Base-by-base conservation (phyloP, 1,140 invertebrate species). In the Homarus americanus region DNA sequence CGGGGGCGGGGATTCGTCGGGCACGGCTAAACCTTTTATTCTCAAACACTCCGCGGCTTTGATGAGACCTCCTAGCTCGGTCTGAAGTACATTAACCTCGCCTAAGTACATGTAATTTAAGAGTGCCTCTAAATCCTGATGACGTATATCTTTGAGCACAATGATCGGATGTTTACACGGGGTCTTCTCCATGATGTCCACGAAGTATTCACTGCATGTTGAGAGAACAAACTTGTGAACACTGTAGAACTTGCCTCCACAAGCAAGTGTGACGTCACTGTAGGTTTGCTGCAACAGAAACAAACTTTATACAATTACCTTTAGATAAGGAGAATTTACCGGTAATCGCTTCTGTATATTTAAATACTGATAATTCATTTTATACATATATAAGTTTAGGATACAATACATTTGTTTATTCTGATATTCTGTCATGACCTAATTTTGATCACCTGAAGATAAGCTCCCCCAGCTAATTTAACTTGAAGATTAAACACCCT, bases 41-140 rank as follows among this genome's bases (percentile, higher is more conserved):
- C 66, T 75, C 17, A 90, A 73, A 36, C 80, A 90, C 40, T 90
- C 87, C 2, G 87, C 87, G 2, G 87, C 87, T 73, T 83, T 83
- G 38, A 90, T 82, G 0, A 90, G 69, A 17, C 87, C 58, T 28
- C 40, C 38, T 32, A 90, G 69, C 24, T 90, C 79, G 28, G 49
- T 73, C 41, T 90, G 79, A 1, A 73, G 49, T 15, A 90, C 87
- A 75, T 82, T 75, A 17, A 90, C 87, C 34, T 90, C 79, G 34
- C 87, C 87, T 10, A 90, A 15, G 41, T 90, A 90, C 87, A 90
- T 90, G 53, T 90, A 90, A 58, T 82, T 90, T 36, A 90, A 63
- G 41, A 90, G 34, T 17, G 87, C 87, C 72, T 90, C 87, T 38
- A 90, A 79, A n/a, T 90, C 79, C 36, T 82, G 79, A 2, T 66